These are phyloP conservation scores for Corynorhinus townsendii DNA, from an alignment of 2,113 vertebrate genomes.

Conservation along the genomic window DNA sequence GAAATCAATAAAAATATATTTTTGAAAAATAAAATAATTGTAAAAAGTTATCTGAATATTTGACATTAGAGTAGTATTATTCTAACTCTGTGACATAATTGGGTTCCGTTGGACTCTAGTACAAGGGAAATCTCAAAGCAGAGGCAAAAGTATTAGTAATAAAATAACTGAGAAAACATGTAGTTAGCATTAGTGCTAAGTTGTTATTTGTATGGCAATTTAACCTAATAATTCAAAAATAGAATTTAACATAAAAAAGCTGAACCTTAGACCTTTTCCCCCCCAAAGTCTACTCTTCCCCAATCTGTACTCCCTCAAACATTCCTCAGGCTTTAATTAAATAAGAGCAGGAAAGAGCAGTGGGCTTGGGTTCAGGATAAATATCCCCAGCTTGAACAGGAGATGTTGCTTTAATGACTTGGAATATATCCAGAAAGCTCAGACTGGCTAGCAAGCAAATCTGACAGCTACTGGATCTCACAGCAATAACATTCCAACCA, in stretches of 20 bases:
- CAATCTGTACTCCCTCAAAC: constrained; percentile 68
- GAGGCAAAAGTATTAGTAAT: constrained; percentile 57
- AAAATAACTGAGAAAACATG: constrained; percentile 63
- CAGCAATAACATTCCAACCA: constrained; percentile 84
- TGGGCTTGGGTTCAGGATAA: constrained; percentile 78
- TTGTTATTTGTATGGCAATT: constrained; percentile 74
- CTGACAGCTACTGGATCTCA: constrained; percentile 84
- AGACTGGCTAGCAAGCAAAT: constrained; percentile 82
- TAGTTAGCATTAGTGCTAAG: constrained; percentile 67
- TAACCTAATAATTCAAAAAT: constrained; percentile 73
- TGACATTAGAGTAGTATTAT: neutral
- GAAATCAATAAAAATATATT: neutral
- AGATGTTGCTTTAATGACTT: constrained; percentile 86
- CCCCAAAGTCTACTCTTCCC: constrained; percentile 58
- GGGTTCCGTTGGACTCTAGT: neutral
- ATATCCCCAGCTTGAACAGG: constrained; percentile 78
- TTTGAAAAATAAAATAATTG: constrained; percentile 6
- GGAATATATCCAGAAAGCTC: constrained; percentile 82
- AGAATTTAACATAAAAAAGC: constrained; percentile 67
- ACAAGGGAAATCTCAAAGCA: constrained; percentile 60
- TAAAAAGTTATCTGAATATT: neutral
- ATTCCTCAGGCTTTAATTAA: constrained; percentile 81
- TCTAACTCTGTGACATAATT: neutral
- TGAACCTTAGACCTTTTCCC: constrained; percentile 42
- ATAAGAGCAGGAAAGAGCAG: constrained; percentile 76